Conservation (phyloP, 37 sponge, comb jelly and placozoan species). For the Diacarnus erythraeanus region DNA sequence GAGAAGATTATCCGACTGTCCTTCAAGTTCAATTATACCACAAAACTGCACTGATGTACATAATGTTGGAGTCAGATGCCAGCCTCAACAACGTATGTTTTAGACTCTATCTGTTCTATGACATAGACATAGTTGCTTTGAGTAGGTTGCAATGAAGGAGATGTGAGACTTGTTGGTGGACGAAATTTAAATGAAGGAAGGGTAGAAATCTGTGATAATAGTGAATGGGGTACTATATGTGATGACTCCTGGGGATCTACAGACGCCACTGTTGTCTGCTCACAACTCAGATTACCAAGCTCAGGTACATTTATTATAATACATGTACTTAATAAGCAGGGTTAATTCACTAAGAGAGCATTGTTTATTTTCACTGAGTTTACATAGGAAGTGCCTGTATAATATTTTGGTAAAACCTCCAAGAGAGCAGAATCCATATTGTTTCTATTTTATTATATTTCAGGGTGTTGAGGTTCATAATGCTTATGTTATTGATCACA, state of each 20-base stretch:
- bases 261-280: conserved; percentile 6
- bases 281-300: not conserved
- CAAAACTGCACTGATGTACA: conserved; percentile 6
- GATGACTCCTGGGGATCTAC: conserved; percentile 27
- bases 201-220: conserved; percentile 45
- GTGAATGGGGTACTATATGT: conserved; percentile 56
- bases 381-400: too few relatives aligned
- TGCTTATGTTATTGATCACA: too few relatives aligned
- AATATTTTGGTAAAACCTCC: too few relatives aligned
- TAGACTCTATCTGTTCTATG: not conserved
- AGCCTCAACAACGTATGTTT: conserved; percentile 1
- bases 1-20: not conserved
- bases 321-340: too few relatives aligned
- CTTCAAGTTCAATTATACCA: not conserved
- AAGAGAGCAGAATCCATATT: too few relatives aligned
- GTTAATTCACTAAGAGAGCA: too few relatives aligned
- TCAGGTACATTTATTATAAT: too few relatives aligned
- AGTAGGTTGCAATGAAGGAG: conserved; percentile 17
- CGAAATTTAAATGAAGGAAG: conserved; percentile 32
- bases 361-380: too few relatives aligned
- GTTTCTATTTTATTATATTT: too few relatives aligned
- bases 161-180: conserved; percentile 46
- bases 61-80: conserved; percentile 11
- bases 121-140: not conserved
- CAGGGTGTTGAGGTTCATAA: too few relatives aligned